Evolutionary conservation across 2,113 vertebrate genomes (phyloP).

Genomic region (Datnioides undecimradiatus): DNA sequence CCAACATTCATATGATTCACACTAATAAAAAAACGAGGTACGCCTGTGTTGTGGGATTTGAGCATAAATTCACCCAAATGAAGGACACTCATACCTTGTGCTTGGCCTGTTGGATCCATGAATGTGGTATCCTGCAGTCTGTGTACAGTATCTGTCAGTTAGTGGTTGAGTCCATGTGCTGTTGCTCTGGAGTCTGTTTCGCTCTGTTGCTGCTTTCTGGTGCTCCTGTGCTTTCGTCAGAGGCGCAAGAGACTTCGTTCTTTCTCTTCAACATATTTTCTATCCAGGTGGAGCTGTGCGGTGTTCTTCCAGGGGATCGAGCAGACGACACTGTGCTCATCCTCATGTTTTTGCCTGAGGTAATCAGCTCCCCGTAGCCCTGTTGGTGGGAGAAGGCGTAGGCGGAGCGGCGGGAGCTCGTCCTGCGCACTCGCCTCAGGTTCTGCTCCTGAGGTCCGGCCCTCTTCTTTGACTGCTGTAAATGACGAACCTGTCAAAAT

Average conservation of each 20-base stretch:
- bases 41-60: constrained; percentile 20
- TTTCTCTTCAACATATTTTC: constrained; percentile 75
- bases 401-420: constrained; percentile 87
- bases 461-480: constrained; percentile 82
- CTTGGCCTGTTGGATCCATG: constrained; percentile 35
- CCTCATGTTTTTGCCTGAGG: constrained; percentile 89
- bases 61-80: constrained; percentile 20
- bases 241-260: constrained; percentile 73
- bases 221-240: constrained; percentile 61
- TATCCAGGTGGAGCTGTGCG: constrained; percentile 78
- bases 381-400: constrained; percentile 90
- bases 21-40: constrained; percentile 45
- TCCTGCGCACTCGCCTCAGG: constrained; percentile 83
- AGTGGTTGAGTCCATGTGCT: constrained; percentile 14
- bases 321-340: constrained; percentile 66
- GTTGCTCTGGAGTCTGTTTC: constrained; percentile 19
- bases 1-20: constrained; percentile 21
- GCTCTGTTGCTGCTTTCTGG: constrained; percentile 56
- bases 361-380: constrained; percentile 88
- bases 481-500: constrained; percentile 79
- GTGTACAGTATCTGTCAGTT: background rate
- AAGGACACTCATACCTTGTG: constrained; percentile 49
- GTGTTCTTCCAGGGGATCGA: constrained; percentile 63
- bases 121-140: background rate
- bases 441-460: constrained; percentile 78